phyloP scores from a whole-genome alignment of 2,888 invertebrate genomes.

The Noctua comes region DNA sequence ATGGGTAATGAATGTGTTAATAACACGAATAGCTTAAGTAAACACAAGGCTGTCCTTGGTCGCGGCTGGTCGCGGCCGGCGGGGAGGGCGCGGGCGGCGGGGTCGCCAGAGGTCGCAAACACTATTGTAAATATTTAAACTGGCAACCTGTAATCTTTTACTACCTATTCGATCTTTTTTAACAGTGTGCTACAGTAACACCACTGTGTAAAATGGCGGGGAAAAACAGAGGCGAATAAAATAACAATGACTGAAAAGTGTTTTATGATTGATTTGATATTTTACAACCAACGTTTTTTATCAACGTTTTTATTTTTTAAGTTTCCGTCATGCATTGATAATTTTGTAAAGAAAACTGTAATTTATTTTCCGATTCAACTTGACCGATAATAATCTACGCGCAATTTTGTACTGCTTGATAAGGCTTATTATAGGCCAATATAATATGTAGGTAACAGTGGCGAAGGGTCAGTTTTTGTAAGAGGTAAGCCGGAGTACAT shows the following conservation, averaged over 20 bases:
- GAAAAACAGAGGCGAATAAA: constrained; percentile 10
- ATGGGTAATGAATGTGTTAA: constrained; percentile 68
- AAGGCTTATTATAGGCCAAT: constrained; percentile 39
- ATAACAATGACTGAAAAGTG: neutral
- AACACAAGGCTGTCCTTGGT: constrained; percentile 74
- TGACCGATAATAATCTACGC: constrained; percentile 40
- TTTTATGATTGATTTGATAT: neutral
- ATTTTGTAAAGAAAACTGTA: constrained; percentile 13
- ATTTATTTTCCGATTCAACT: constrained; percentile 40
- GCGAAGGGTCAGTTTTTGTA: too few species aligned
- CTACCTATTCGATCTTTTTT: constrained; percentile 38
- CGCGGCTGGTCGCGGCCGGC: constrained; percentile 65
- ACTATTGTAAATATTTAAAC: constrained; percentile 71
- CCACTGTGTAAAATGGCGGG: neutral
- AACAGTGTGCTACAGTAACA: constrained; percentile 4
- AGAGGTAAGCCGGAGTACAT: too few species aligned
- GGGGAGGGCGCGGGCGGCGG: constrained; percentile 52
- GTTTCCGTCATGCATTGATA: neutral
- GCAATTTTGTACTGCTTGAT: constrained; percentile 20
- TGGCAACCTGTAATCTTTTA: constrained; percentile 63
- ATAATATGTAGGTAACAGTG: constrained; percentile 35
- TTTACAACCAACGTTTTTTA: neutral
- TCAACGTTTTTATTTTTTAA: neutral
- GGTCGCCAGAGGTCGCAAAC: constrained; percentile 73
- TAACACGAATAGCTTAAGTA: constrained; percentile 69